A percentile compares a stretch with the other conserved stretches of the same genome.
Conservation (phyloP, 2,888 invertebrate genomes). For the Chymomyza procnemis region DNA sequence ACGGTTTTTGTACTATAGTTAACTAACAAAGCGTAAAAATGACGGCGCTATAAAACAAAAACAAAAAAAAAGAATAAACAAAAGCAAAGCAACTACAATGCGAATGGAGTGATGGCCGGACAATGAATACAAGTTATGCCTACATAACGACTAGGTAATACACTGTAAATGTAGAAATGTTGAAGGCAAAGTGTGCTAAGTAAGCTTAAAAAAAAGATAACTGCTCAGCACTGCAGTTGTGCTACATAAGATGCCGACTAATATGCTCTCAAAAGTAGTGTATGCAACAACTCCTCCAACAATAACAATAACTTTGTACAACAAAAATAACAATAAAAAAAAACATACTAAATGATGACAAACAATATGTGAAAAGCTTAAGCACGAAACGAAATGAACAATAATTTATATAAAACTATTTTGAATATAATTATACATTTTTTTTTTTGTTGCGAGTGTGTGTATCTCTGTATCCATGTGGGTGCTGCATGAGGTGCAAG, state of each 20-base stretch:
- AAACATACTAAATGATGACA: not conserved
- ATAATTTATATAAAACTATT: not conserved
- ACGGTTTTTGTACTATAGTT: slow-evolving; percentile 2
- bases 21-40: not conserved
- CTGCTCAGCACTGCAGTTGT: too few species aligned
- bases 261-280: too few species aligned
- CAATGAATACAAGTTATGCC: not conserved
- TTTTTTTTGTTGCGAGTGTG: not conserved
- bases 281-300: not conserved
- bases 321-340: not conserved
- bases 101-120: not conserved
- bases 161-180: too few species aligned
- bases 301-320: not conserved
- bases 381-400: not conserved
- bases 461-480: not conserved
- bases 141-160: too few species aligned
- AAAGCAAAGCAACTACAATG: not conserved
- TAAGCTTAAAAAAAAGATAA: too few species aligned
- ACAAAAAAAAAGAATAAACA: not conserved
- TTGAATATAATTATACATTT: not conserved
- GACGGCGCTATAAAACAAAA: not conserved
- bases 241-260: too few species aligned
- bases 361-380: not conserved
- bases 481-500: not conserved
- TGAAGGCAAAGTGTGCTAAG: too few species aligned